phyloP scores from a whole-genome alignment of 2,113 vertebrate genomes.

The Oncorhynchus clarkii region DNA sequence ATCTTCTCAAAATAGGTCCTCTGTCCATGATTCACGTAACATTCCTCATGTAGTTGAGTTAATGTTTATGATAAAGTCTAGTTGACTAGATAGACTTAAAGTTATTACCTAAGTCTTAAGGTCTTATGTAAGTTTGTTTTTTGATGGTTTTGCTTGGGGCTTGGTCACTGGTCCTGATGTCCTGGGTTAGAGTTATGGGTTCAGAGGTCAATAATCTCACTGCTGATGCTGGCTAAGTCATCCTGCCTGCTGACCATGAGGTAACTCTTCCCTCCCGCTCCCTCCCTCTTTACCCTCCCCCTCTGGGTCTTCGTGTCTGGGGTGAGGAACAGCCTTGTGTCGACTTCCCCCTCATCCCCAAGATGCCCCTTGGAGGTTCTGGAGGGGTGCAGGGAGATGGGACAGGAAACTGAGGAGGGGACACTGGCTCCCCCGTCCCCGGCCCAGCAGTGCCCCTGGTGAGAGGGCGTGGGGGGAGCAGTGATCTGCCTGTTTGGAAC shows the following conservation, averaged over 20 bases:
- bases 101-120: too few relatives aligned
- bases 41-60: background rate
- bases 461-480: conserved; percentile 73
- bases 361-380: conserved; percentile 75
- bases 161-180: conserved; percentile 30
- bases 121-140: background rate
- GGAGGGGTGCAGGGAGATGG: conserved; percentile 76
- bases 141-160: conserved; percentile 14
- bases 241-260: conserved; percentile 75
- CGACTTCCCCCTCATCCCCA: conserved; percentile 62
- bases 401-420: conserved; percentile 84
- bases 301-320: conserved; percentile 67
- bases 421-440: conserved; percentile 56
- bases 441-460: conserved; percentile 70
- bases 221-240: conserved; percentile 87
- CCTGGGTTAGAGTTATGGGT: conserved; percentile 9
- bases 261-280: conserved; percentile 66
- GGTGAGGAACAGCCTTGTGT: conserved; percentile 73
- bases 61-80: background rate
- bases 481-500: conserved; percentile 74
- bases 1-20: conserved; percentile 17
- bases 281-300: conserved; percentile 51
- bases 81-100: background rate
- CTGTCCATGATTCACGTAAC: background rate
- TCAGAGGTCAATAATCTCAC: conserved; percentile 94